Percentiles rank a stretch among this genome's conserved stretches.
Conservation (phyloP, 1,140 invertebrate genomes). For the Wasmannia auropunctata region DNA sequence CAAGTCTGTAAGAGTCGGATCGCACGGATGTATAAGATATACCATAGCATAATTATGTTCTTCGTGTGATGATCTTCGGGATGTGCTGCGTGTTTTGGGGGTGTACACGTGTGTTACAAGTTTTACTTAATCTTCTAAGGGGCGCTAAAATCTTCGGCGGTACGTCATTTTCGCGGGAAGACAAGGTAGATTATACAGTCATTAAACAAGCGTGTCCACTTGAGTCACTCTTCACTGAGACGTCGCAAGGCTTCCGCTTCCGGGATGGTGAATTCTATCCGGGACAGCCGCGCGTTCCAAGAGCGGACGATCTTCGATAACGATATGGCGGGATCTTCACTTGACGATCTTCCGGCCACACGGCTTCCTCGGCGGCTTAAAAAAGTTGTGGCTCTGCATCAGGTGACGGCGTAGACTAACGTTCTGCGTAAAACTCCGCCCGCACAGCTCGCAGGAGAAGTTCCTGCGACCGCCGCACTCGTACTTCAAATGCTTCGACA, state of each 20-base stretch:
- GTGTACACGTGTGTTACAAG: neutral
- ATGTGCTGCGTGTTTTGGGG: neutral
- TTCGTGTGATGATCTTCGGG: conserved; percentile 21
- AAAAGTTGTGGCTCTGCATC: conserved; percentile 78
- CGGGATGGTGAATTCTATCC: neutral
- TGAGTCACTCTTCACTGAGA: conserved; percentile 13
- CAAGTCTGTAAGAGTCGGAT: neutral
- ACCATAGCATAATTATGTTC: neutral
- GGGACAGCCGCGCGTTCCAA: too few relatives aligned
- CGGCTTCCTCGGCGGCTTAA: conserved; percentile 73
- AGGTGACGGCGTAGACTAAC: conserved; percentile 80
- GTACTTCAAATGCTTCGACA: conserved; percentile 85
- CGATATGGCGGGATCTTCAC: neutral
- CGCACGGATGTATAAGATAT: neutral
- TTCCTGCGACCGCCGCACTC: conserved; percentile 85
- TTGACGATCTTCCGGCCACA: conserved; percentile 26
- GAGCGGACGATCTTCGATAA: neutral
- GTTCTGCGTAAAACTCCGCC: conserved; percentile 82
- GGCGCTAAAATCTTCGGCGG: neutral
- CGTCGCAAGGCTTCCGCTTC: neutral
- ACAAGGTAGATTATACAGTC: neutral
- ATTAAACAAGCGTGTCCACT: neutral
- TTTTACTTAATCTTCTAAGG: conserved; percentile 34
- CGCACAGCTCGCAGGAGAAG: conserved; percentile 84
- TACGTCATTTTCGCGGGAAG: conserved; percentile 21